A percentile compares a stretch with the other conserved stretches of the same genome.
phyloP scores from a whole-genome alignment of 1,140 invertebrate species.

The Diachasma alloeum region DNA sequence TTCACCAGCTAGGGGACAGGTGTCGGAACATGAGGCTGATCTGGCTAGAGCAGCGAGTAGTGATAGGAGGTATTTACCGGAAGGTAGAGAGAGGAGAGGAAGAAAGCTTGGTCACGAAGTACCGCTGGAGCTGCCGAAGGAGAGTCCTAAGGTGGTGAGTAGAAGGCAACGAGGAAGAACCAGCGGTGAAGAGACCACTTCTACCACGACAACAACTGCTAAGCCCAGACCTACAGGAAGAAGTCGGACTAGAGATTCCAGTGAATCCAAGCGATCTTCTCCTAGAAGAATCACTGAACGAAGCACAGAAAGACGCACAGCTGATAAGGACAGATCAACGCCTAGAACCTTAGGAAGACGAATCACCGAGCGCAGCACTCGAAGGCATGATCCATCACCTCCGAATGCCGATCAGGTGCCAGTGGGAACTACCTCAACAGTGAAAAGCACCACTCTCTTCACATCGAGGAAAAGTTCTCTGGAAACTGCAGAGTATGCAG shows the following conservation, averaged over 20 bases:
- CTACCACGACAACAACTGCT: slow-evolving; percentile 18
- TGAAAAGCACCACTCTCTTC: neutral
- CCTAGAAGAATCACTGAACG: slow-evolving; percentile 1
- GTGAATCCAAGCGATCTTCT: slow-evolving; percentile 29
- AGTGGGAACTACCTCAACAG: slow-evolving; percentile 31
- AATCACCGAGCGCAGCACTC: slow-evolving; percentile 22
- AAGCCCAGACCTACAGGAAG: slow-evolving; percentile 49
- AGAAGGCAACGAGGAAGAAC: neutral
- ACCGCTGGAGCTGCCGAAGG: neutral
- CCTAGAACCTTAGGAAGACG: neutral
- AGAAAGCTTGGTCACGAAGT: neutral
- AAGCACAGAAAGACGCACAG: neutral
- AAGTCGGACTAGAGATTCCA: slow-evolving; percentile 47
- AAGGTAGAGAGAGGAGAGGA: neutral
- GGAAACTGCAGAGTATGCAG: neutral
- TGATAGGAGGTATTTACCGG: slow-evolving; percentile 21
- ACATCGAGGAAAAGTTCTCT: neutral
- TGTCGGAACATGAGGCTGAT: neutral
- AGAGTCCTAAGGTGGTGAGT: neutral
- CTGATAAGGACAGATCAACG: slow-evolving; percentile 16
- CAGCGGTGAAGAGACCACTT: neutral
- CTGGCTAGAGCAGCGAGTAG: slow-evolving; percentile 6
- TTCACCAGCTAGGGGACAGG: neutral
- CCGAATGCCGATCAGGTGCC: slow-evolving; percentile 41
- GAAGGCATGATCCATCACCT: slow-evolving; percentile 28